Conservation (phyloP, 2,113 vertebrate genomes). For the Ellobius talpinus region DNA sequence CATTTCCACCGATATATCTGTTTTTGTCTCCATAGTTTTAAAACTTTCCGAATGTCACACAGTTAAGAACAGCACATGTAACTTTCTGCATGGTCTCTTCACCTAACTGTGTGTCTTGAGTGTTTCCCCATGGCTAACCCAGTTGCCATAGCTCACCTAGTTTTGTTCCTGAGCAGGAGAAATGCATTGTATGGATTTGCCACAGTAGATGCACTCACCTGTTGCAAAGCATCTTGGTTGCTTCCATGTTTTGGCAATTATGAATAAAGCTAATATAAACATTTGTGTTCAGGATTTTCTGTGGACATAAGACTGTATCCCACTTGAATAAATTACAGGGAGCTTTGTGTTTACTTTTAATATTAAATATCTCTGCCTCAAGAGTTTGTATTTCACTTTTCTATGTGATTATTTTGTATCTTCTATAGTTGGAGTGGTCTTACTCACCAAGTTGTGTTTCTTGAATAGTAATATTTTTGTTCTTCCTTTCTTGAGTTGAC, state of each 20-base stretch:
- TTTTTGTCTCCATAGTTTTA: constrained; percentile 10
- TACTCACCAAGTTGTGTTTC: neutral
- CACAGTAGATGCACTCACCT: neutral
- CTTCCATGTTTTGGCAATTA: constrained; percentile 40
- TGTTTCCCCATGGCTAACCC: constrained; percentile 21
- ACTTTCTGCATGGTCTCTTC: constrained; percentile 27
- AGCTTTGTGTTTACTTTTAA: constrained; percentile 23
- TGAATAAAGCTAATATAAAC: constrained; percentile 59
- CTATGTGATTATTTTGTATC: neutral
- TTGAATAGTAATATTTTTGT: neutral
- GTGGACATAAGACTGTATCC: neutral
- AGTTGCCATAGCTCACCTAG: constrained; percentile 19
- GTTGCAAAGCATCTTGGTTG: constrained; percentile 37
- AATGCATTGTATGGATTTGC: neutral
- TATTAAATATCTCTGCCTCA: neutral
- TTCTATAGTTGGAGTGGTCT: neutral
- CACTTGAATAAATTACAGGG: constrained; percentile 28
- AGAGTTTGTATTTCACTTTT: neutral
- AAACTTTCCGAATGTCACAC: neutral
- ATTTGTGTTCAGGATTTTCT: constrained; percentile 40
- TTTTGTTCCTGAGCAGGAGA: constrained; percentile 33
- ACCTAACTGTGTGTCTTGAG: neutral
- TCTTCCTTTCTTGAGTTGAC: constrained; percentile 16
- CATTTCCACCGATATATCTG: neutral
- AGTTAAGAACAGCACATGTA: neutral